Conservation (phyloP, 2,888 invertebrate genomes). For the Pollenia angustigena region DNA sequence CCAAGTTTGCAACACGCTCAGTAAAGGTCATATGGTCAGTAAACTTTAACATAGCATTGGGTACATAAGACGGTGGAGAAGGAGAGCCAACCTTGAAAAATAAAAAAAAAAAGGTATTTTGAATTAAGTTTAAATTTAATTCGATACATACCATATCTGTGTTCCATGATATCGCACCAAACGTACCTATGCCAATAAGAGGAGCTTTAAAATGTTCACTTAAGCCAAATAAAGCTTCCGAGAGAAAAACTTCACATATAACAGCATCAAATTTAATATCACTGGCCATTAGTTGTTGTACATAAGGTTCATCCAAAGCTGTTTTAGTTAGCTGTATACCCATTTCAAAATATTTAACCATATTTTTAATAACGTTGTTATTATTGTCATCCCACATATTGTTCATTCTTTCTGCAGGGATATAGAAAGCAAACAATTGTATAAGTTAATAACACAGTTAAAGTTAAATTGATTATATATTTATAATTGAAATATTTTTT, state of each 20-base stretch:
- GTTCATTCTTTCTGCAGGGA: slow-evolving; percentile 36
- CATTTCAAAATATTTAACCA: slow-evolving; percentile 76
- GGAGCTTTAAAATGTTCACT: slow-evolving; percentile 81
- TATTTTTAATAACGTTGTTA: slow-evolving; percentile 54
- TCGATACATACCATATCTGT: slow-evolving; percentile 78
- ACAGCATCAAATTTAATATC: slow-evolving; percentile 83
- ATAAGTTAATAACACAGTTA: too few species aligned
- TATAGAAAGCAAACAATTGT: not conserved
- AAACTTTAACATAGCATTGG: slow-evolving; percentile 78
- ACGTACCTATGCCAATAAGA: slow-evolving; percentile 79
- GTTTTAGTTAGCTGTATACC: slow-evolving; percentile 77
- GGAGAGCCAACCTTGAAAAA: slow-evolving; percentile 78
- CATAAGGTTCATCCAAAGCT: slow-evolving; percentile 75
- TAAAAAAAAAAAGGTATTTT: slow-evolving; percentile 55
- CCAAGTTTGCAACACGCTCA: slow-evolving; percentile 81
- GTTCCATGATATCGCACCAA: slow-evolving; percentile 81
- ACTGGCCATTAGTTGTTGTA: slow-evolving; percentile 78
- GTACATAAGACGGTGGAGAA: slow-evolving; percentile 82
- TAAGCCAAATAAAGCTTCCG: slow-evolving; percentile 82
- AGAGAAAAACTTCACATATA: slow-evolving; percentile 82
- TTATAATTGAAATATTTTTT: too few species aligned
- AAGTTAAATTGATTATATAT: too few species aligned
- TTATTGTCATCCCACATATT: slow-evolving; percentile 33
- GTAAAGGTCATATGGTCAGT: slow-evolving; percentile 82
- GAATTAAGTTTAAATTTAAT: not conserved